phyloP scores from a whole-genome alignment of 2,888 invertebrate genomes.

The Galerucella nymphaeae region DNA sequence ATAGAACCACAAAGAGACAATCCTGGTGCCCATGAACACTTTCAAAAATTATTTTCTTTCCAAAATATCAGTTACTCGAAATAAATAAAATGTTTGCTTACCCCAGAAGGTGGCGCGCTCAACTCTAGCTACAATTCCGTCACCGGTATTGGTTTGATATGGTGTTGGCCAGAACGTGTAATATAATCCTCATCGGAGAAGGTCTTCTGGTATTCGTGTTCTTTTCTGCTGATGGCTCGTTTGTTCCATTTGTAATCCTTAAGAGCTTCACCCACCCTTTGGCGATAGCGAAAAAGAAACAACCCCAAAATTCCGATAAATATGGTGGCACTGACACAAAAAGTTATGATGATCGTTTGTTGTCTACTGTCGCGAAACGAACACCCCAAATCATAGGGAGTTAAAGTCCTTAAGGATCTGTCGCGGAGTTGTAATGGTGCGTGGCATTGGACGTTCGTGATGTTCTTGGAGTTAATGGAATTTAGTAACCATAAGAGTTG shows the following conservation, averaged over 20 bases:
- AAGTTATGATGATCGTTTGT: slow-evolving; percentile 82
- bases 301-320: slow-evolving; percentile 77
- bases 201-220: slow-evolving; percentile 90
- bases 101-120: slow-evolving; percentile 85
- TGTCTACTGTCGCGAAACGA: slow-evolving; percentile 82
- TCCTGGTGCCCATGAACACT: too few species aligned
- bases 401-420: slow-evolving; percentile 74
- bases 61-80: background rate
- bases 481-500: slow-evolving; percentile 83
- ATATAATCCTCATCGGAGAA: slow-evolving; percentile 90
- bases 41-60: too few species aligned
- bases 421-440: slow-evolving; percentile 79
- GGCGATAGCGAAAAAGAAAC: slow-evolving; percentile 82
- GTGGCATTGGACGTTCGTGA: slow-evolving; percentile 76
- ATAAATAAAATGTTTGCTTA: slow-evolving; percentile 23
- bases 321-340: slow-evolving; percentile 80
- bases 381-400: slow-evolving; percentile 84
- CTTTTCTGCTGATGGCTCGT: slow-evolving; percentile 78
- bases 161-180: slow-evolving; percentile 72
- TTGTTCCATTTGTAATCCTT: slow-evolving; percentile 87
- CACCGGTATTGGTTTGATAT: slow-evolving; percentile 81
- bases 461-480: slow-evolving; percentile 74
- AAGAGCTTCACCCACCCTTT: slow-evolving; percentile 82
- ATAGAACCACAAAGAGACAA: too few species aligned
- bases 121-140: slow-evolving; percentile 97